Percentiles rank a stretch among this genome's conserved stretches.
phyloP scores from a whole-genome alignment of 2,888 invertebrate species.

The Acleris literana region DNA sequence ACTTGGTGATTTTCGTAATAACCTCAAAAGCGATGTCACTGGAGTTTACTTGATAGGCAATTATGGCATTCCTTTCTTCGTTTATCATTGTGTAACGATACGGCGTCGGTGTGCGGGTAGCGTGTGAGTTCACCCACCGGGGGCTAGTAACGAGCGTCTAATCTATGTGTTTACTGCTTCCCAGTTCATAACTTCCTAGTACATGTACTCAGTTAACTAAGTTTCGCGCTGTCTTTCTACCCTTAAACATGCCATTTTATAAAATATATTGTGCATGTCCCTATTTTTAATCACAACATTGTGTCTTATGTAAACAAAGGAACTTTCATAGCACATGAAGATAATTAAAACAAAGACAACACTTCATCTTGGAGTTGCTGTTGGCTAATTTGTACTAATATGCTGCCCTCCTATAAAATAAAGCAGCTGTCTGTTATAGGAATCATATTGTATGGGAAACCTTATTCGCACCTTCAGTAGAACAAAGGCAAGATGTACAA shows the following conservation, averaged over 20 bases:
- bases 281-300: too few relatives aligned
- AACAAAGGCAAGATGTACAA: too few relatives aligned
- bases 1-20: slow-evolving; percentile 52
- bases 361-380: too few relatives aligned
- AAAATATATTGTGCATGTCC: too few relatives aligned
- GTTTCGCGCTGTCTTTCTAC: not conserved
- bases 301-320: too few relatives aligned
- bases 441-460: too few relatives aligned
- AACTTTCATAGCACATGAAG: too few relatives aligned
- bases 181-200: slow-evolving; percentile 36
- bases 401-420: too few relatives aligned
- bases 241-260: not conserved
- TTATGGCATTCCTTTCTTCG: slow-evolving; percentile 62
- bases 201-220: slow-evolving; percentile 11
- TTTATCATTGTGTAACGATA: slow-evolving; percentile 66
- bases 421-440: too few relatives aligned
- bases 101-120: slow-evolving; percentile 11
- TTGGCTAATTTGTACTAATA: too few relatives aligned
- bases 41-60: slow-evolving; percentile 51
- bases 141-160: slow-evolving; percentile 12
- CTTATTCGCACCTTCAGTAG: too few relatives aligned
- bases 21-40: slow-evolving; percentile 67
- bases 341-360: too few relatives aligned
- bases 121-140: slow-evolving; percentile 25
- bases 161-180: slow-evolving; percentile 32